Evolutionary conservation across 2,113 vertebrate genomes (phyloP).

Genomic region (Malaclemys terrapin): DNA sequence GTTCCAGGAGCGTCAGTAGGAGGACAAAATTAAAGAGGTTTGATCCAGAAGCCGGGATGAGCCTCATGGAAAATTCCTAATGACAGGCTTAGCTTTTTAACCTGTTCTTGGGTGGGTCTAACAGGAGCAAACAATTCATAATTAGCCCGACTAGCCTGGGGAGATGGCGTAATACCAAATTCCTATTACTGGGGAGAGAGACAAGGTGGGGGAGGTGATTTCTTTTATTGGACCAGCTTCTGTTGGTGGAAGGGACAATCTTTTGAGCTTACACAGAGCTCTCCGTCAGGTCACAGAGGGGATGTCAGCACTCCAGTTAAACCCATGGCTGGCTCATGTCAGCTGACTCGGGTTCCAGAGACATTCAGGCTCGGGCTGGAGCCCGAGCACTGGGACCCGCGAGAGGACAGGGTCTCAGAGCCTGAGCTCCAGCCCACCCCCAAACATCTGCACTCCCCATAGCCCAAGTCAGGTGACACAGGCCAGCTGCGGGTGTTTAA

Average conservation of each 20-base stretch:
- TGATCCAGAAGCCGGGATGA: background rate
- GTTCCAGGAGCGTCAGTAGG: background rate
- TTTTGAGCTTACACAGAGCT: background rate
- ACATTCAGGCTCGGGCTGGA: background rate
- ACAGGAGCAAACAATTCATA: constrained; percentile 46
- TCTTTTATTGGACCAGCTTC: background rate
- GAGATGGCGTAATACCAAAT: constrained; percentile 44
- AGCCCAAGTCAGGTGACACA: too few species aligned
- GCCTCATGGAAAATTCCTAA: background rate
- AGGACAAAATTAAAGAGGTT: background rate
- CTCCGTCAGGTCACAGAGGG: background rate
- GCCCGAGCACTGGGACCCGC: too few species aligned
- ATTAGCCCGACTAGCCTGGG: background rate
- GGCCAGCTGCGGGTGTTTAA: background rate
- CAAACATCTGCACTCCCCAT: background rate
- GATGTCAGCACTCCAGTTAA: background rate
- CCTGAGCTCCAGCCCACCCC: too few species aligned
- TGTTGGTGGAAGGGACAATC: background rate
- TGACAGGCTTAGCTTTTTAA: background rate
- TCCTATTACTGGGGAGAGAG: constrained; percentile 41
- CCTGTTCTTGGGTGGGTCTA: constrained; percentile 4
- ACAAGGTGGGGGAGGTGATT: background rate
- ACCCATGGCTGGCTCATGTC: background rate
- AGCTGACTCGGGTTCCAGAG: background rate
- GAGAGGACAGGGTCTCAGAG: too few species aligned